Evolutionary conservation across 2,888 invertebrate species (phyloP), one percentile per base, ranked within the genome.

Genomic region (Chrysolina haemoptera): DNA sequence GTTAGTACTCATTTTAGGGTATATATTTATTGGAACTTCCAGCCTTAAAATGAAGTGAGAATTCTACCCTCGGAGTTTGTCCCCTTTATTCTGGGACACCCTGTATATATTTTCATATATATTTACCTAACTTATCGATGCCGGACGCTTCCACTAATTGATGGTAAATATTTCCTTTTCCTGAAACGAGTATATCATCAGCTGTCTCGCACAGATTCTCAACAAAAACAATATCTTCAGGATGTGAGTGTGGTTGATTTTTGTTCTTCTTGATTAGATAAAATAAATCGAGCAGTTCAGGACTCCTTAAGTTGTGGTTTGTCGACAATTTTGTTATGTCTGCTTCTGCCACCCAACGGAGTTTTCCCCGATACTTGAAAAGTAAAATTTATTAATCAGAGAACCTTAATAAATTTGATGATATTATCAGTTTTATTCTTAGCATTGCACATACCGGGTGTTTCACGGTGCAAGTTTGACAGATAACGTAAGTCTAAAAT

Each of bases 331-430:
- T 81, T 6, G 66, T n/a, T 11, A 87, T 59, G 64, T 87, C 87
- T 4, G 76, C 22, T 48, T 85, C 84, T 0, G 78, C 71, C 5
- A 83, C 79, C 87, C 87, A 87, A 59, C 83, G 81, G 48, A 85
- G 67, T 81, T 86, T 86, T 50, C 85, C 86, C 48, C 85, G 82
- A 73, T 84, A 86, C 86, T 86, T 64, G 69, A 78, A 76, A 20
- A 43, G 11, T 3, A 43, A 3, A 14, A 12, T 14, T 43, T 43
- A 43, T 1, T 35, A 35, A 35, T 35, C 8, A 35, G 35, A 27
- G 27, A 27, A 27, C 1, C 27, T 5, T 5, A 27, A 27, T n/a
- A n/a, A n/a, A n/a, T n/a, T n/a, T n/a, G n/a, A n/a, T n/a, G n/a
- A n/a, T n/a, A n/a, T n/a, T n/a, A n/a, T n/a, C n/a, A n/a, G n/a